Conservation (phyloP, 2,888 invertebrate genomes). For the Drosophila setosimentum region DNA sequence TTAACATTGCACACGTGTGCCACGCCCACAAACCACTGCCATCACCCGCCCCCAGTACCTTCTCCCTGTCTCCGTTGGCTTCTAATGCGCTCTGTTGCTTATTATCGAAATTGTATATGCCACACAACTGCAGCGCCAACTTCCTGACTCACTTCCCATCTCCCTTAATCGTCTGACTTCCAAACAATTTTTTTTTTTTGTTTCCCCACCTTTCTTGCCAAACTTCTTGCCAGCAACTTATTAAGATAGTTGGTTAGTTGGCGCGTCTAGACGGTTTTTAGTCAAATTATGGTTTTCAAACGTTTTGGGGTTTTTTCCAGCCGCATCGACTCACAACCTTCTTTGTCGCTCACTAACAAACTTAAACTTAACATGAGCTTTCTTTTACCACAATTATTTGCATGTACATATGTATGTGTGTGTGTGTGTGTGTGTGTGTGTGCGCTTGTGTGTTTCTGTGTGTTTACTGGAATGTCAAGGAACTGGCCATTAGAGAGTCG, state of each 20-base stretch:
- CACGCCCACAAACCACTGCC: constrained; percentile 40
- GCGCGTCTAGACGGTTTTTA: constrained; percentile 78
- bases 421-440: constrained; percentile 14
- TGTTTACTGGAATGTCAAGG: constrained; percentile 51
- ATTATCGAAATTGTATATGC: constrained; percentile 80
- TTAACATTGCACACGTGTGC: constrained; percentile 70
- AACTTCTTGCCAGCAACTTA: constrained; percentile 76
- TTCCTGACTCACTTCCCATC: constrained; percentile 45
- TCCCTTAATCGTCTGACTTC: not conserved
- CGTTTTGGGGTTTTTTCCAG: constrained; percentile 30
- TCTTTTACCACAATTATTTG: constrained; percentile 50
- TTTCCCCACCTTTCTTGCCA: constrained; percentile 14
- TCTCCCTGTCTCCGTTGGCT: not conserved
- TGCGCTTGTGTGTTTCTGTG: constrained; percentile 23
- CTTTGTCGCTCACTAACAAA: constrained; percentile 36
- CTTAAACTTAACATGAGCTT: constrained; percentile 56
- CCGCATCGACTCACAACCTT: not conserved
- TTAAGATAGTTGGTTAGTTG: constrained; percentile 75
- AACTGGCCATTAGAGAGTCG: constrained; percentile 47
- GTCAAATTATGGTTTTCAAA: constrained; percentile 78
- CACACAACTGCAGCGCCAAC: constrained; percentile 65
- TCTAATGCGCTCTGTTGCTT: constrained; percentile 67
- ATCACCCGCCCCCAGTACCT: too few relatives aligned
- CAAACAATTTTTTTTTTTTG: not conserved
- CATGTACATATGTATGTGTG: not conserved